Evolutionary conservation across 2,113 vertebrate genomes (phyloP).

Genomic region (Glaucidium brasilianum): DNA sequence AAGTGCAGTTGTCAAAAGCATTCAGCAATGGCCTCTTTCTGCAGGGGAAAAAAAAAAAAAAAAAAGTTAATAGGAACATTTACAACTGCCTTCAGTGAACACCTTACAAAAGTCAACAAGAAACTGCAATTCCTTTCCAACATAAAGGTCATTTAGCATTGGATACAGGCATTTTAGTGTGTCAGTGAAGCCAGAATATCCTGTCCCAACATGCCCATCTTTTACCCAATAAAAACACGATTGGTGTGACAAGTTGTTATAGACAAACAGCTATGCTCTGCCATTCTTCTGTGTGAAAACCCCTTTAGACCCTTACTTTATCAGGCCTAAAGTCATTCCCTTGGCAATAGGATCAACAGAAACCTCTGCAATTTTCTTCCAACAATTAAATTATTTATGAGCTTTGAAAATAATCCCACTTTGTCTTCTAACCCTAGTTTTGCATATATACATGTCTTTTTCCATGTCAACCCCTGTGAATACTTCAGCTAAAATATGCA

Average conservation of each 20-base stretch:
- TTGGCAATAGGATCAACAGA: constrained; percentile 11
- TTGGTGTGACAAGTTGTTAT: neutral
- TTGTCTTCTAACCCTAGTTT: constrained; percentile 54
- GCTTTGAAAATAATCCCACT: constrained; percentile 45
- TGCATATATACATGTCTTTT: constrained; percentile 27
- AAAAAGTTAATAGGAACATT: neutral
- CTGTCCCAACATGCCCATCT: constrained; percentile 6
- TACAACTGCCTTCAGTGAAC: neutral
- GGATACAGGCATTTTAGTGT: neutral
- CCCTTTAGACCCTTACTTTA: neutral
- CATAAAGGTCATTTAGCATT: neutral
- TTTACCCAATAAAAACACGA: neutral
- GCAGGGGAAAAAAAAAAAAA: neutral
- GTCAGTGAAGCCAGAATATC: neutral
- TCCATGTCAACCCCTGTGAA: neutral
- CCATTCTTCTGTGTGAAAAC: neutral
- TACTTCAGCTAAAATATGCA: constrained; percentile 46
- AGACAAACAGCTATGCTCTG: neutral
- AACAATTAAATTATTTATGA: constrained; percentile 55
- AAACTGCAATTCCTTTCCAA: neutral
- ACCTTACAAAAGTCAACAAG: constrained; percentile 9
- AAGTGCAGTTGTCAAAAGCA: neutral
- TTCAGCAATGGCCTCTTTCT: neutral
- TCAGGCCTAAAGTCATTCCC: constrained; percentile 18
- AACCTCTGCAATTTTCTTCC: constrained; percentile 20